A percentile compares a stretch with the other conserved stretches of the same genome.
These are phyloP conservation scores for Melieria picta DNA, from an alignment of 2,888 invertebrate species.

Conservation along the genomic window DNA sequence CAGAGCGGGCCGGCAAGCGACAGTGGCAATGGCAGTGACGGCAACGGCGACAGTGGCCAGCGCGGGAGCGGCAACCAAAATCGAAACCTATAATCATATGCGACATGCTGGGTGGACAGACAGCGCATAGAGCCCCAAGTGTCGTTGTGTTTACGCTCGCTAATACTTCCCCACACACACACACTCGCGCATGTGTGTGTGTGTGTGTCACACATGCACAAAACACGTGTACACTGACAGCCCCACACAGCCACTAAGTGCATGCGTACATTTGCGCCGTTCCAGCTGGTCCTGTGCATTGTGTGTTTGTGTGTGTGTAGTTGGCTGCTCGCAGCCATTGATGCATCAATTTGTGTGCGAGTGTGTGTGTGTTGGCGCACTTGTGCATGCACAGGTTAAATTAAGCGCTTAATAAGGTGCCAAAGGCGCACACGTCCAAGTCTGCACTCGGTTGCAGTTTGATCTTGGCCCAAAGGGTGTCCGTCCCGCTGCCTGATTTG, in stretches of 20 bases:
- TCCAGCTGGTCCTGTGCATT: not conserved
- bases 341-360: not conserved
- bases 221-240: conserved; percentile 1
- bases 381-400: conserved; percentile 3
- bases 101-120: not conserved
- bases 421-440: not conserved
- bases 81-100: not conserved
- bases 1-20: not conserved
- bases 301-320: not conserved
- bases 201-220: not conserved
- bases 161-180: not conserved
- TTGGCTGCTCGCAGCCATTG: conserved; percentile 16
- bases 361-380: not conserved
- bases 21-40: not conserved
- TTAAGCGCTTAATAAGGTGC: not conserved
- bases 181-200: not conserved
- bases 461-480: too few species aligned
- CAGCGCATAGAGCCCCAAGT: not conserved
- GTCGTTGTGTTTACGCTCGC: not conserved
- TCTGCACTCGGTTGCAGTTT: too few species aligned
- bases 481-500: too few species aligned
- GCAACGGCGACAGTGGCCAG: not conserved
- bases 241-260: conserved; percentile 6
- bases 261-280: not conserved
- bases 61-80: not conserved